Conservation (phyloP, 2,888 invertebrate genomes). For the Hypolimnas misippus region DNA sequence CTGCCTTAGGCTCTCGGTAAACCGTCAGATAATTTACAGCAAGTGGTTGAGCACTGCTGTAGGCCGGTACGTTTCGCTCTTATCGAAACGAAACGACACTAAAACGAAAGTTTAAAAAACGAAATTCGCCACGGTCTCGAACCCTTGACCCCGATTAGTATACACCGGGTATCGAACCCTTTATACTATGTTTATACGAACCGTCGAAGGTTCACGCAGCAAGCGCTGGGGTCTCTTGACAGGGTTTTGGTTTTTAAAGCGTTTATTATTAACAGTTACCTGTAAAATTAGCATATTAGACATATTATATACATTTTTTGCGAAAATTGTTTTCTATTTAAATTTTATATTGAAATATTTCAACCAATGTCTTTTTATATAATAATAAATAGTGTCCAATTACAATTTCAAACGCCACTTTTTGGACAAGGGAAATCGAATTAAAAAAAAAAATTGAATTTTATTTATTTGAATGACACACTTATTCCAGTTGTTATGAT, state of each 20-base stretch:
- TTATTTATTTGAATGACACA: too few species aligned
- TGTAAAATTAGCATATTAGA: conserved; percentile 52
- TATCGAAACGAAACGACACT: conserved; percentile 55
- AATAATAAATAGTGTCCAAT: too few species aligned
- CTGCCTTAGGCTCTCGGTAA: conserved; percentile 60
- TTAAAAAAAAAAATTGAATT: too few species aligned
- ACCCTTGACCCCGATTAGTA: conserved; percentile 59
- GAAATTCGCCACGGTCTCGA: conserved; percentile 62
- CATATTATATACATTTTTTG: conserved; percentile 11
- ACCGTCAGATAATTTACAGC: conserved; percentile 72
- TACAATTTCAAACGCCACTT: too few species aligned
- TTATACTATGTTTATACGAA: conserved; percentile 76
- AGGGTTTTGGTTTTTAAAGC: conserved; percentile 50
- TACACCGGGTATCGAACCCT: conserved; percentile 51
- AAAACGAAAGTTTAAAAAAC: conserved; percentile 45
- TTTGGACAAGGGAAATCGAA: too few species aligned
- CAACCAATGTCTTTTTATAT: conserved; percentile 27
- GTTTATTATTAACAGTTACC: conserved; percentile 56
- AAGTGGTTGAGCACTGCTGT: conserved; percentile 76
- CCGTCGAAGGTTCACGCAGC: conserved; percentile 61
- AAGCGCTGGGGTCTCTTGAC: conserved; percentile 71
- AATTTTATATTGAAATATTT: neutral
- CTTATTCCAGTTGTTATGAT: too few species aligned
- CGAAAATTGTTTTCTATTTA: neutral
- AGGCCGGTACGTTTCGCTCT: conserved; percentile 64